These are phyloP conservation scores for Ochlodes sylvanus DNA, from an alignment of 2,888 invertebrate genomes.

Conservation along the genomic window DNA sequence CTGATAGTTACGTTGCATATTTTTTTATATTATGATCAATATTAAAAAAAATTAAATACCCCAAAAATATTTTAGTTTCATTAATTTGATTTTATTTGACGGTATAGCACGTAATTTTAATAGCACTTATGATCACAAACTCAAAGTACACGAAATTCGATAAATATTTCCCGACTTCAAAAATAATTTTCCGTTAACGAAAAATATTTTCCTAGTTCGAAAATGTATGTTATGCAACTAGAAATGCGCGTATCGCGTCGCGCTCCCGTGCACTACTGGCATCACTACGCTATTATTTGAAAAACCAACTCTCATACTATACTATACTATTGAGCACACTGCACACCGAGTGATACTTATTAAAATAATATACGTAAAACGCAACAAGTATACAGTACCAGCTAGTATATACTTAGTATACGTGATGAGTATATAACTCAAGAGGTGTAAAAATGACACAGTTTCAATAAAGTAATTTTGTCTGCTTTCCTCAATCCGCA, in stretches of 20 bases:
- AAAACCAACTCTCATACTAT: conserved; percentile 61
- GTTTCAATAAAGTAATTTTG: background rate
- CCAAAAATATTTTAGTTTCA: no score
- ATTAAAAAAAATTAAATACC: no score
- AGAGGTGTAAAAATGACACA: background rate
- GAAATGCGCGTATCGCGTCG: conserved; percentile 66
- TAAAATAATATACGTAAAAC: background rate
- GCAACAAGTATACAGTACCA: background rate
- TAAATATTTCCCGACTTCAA: conserved; percentile 1
- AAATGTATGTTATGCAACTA: conserved; percentile 33
- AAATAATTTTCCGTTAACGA: conserved; percentile 26
- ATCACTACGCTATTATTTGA: conserved; percentile 69
- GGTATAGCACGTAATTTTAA: background rate
- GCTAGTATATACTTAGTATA: no score
- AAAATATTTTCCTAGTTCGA: conserved; percentile 31
- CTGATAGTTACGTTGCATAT: no score
- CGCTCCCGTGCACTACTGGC: conserved; percentile 70
- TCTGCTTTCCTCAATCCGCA: no score
- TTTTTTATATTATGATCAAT: no score
- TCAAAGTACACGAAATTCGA: background rate
- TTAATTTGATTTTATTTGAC: no score
- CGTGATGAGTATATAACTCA: background rate
- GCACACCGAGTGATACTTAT: conserved; percentile 39
- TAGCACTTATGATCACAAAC: background rate
- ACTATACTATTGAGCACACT: conserved; percentile 26